A percentile compares a stretch with the other conserved stretches of the same genome.
Evolutionary conservation across 2,797 vertebrate genomes (phyloP).

Genomic region (Bufotes viridis): DNA sequence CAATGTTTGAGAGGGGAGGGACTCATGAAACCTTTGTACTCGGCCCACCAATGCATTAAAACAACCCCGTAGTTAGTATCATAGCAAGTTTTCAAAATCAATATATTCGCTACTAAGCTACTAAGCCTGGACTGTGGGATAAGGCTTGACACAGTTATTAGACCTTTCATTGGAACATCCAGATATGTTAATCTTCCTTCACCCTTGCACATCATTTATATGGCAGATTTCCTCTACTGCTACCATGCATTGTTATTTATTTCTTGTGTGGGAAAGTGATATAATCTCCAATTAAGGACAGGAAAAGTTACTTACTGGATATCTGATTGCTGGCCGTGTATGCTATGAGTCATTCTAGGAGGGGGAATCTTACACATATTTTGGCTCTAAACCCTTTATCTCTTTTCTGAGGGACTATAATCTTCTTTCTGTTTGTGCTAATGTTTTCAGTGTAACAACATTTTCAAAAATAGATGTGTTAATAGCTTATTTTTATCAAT

Average conservation of each 20-base stretch:
- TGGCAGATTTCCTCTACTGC: too few relatives aligned
- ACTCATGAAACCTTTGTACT: too few relatives aligned
- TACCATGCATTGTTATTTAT: neutral
- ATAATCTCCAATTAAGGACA: conserved; percentile 42
- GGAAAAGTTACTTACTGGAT: conserved; percentile 25
- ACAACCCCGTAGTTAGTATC: too few relatives aligned
- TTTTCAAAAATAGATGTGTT: too few relatives aligned
- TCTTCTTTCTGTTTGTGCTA: neutral
- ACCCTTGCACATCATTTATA: neutral
- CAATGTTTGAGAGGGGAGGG: too few relatives aligned
- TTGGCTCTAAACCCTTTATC: neutral
- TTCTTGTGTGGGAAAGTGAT: conserved; percentile 19
- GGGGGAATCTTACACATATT: neutral
- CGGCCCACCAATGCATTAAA: too few relatives aligned
- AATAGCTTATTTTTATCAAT: too few relatives aligned
- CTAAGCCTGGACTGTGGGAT: neutral
- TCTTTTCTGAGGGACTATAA: neutral
- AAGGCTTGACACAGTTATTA: neutral
- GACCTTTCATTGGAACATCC: neutral
- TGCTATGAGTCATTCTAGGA: conserved; percentile 27
- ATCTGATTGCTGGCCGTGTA: neutral
- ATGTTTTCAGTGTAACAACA: neutral
- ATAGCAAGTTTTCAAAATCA: too few relatives aligned
- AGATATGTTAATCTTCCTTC: too few relatives aligned
- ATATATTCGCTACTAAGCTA: too few relatives aligned